These are phyloP conservation scores for Solea solea DNA, from an alignment of 2,113 vertebrate genomes.

Conservation along the genomic window DNA sequence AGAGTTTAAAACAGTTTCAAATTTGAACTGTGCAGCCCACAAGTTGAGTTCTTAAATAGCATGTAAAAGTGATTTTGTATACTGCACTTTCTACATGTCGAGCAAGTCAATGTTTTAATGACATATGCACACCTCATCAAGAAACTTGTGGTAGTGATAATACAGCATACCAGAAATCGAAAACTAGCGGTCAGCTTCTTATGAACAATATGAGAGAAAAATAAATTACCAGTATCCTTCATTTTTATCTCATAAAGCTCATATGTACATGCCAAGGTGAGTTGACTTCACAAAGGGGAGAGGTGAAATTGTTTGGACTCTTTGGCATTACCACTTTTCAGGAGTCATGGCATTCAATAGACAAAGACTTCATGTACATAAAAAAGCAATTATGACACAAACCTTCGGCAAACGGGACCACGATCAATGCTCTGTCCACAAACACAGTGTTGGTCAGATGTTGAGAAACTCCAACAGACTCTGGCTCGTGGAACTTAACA, in stretches of 20 bases:
- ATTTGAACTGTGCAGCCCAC: slow-evolving; percentile 39
- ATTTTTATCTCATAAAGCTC: slow-evolving; percentile 20
- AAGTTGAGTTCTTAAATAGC: slow-evolving; percentile 12
- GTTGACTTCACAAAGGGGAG: slow-evolving; percentile 13
- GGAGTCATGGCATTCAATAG: slow-evolving; percentile 43
- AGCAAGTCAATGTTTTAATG: slow-evolving; percentile 3
- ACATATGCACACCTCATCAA: slow-evolving; percentile 7
- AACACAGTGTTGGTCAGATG: slow-evolving; percentile 99
- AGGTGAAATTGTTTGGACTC: slow-evolving; percentile 1
- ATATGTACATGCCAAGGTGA: not conserved
- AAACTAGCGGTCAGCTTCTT: slow-evolving; percentile 19
- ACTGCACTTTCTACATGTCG: slow-evolving; percentile 26
- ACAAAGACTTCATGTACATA: slow-evolving; percentile 39
- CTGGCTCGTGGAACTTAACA: slow-evolving; percentile 97
- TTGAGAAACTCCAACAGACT: slow-evolving; percentile 96
- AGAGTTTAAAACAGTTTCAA: slow-evolving; percentile 53
- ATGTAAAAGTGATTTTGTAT: slow-evolving; percentile 50
- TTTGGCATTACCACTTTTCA: slow-evolving; percentile 19
- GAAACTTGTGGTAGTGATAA: not conserved
- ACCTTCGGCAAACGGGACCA: slow-evolving; percentile 99
- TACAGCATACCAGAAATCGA: slow-evolving; percentile 41
- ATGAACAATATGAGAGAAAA: slow-evolving; percentile 17
- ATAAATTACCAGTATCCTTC: slow-evolving; percentile 21
- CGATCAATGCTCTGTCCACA: slow-evolving; percentile 98
- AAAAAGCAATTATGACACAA: slow-evolving; percentile 79